These are phyloP conservation scores for Pycnonotus jocosus DNA, from an alignment of 2,113 vertebrate genomes.

Conservation along the genomic window DNA sequence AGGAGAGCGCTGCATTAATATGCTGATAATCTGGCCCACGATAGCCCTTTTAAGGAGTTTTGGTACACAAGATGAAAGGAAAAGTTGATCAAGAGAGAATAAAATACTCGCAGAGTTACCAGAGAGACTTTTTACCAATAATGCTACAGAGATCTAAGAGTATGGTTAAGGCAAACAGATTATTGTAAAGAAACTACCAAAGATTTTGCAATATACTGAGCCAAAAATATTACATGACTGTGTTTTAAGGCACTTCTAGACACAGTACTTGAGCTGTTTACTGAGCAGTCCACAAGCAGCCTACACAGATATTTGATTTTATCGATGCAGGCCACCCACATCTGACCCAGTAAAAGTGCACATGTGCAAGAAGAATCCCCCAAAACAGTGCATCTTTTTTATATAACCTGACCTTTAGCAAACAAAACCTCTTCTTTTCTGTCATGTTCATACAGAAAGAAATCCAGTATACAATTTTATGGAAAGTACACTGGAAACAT, in stretches of 20 bases:
- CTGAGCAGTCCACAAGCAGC: neutral
- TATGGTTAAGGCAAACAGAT: neutral
- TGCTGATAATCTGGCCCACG: neutral
- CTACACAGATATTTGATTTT: neutral
- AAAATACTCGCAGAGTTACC: neutral
- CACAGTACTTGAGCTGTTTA: constrained; percentile 5
- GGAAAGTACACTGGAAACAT: neutral
- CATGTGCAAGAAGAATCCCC: neutral
- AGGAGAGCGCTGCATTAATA: neutral
- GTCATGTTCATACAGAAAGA: neutral
- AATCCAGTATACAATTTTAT: neutral
- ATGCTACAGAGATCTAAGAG: neutral
- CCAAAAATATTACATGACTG: neutral
- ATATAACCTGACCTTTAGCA: neutral
- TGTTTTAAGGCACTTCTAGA: neutral
- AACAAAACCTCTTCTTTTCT: neutral
- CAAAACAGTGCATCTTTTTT: neutral
- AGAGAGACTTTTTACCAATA: neutral
- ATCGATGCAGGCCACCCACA: neutral
- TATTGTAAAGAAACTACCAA: neutral
- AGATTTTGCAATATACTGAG: neutral
- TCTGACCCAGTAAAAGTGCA: neutral
- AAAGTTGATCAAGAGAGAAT: neutral
- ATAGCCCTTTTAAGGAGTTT: neutral
- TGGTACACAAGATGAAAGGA: neutral